A percentile compares a stretch with the other conserved stretches of the same genome.
Evolutionary conservation across 2,888 invertebrate species (phyloP).

Genomic region (Drosophila mettleri): DNA sequence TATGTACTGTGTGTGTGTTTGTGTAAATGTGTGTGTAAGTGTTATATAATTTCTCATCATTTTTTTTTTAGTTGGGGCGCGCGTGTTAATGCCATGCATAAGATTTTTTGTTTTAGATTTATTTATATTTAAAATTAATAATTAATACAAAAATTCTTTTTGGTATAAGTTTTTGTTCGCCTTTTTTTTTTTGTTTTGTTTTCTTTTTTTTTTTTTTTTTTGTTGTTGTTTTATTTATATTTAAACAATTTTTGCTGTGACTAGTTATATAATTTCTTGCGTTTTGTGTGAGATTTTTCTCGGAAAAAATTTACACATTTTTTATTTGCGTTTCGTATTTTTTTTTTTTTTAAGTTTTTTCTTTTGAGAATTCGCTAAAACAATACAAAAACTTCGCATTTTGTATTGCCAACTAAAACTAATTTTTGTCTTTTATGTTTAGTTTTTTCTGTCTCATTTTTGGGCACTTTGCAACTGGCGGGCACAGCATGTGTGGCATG

Average conservation of each 20-base stretch:
- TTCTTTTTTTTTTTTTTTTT: constrained; percentile 23
- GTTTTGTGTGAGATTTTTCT: constrained; percentile 59
- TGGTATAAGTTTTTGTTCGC: constrained; percentile 27
- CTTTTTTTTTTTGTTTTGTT: constrained; percentile 19
- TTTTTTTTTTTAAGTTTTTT: constrained; percentile 6
- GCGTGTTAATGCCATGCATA: constrained; percentile 69
- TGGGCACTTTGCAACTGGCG: constrained; percentile 19
- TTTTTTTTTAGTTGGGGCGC: constrained; percentile 23
- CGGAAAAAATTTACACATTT: constrained; percentile 73
- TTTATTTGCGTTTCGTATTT: neutral
- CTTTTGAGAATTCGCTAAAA: constrained; percentile 57
- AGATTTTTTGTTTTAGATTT: constrained; percentile 31
- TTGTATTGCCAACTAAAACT: constrained; percentile 56
- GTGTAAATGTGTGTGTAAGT: constrained; percentile 9
- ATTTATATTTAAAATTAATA: constrained; percentile 43
- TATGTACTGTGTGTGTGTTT: constrained; percentile 16
- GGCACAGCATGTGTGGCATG: constrained; percentile 20
- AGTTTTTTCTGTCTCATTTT: neutral
- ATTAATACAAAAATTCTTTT: constrained; percentile 61
- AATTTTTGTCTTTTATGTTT: constrained; percentile 17
- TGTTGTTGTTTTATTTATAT: constrained; percentile 15
- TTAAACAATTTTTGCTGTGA: constrained; percentile 66
- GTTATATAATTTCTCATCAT: constrained; percentile 11
- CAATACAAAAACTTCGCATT: constrained; percentile 42
- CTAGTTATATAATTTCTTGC: constrained; percentile 61